These are phyloP conservation scores for Ferdinandea cuprea DNA, from an alignment of 2,888 invertebrate genomes.

Conservation along the genomic window DNA sequence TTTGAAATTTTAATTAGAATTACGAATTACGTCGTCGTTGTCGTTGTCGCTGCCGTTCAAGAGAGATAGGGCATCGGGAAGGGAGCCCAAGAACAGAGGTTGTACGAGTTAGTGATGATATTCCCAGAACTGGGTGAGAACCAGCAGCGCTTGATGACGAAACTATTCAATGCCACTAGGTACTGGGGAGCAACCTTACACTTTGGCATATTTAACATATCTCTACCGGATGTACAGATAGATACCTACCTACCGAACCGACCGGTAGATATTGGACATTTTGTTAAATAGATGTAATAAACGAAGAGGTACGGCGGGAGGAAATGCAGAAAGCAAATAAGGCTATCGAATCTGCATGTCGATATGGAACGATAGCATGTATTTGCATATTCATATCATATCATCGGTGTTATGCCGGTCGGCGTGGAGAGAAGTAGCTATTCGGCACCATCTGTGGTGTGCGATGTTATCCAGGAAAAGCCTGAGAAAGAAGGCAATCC, in stretches of 20 bases:
- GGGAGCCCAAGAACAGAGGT: neutral
- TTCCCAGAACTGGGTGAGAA: slow-evolving; percentile 25
- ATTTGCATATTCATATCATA: slow-evolving; percentile 61
- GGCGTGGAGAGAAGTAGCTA: slow-evolving; percentile 3
- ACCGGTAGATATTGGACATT: slow-evolving; percentile 32
- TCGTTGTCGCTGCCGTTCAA: too few relatives aligned
- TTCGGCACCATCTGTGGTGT: slow-evolving; percentile 19
- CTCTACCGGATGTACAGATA: slow-evolving; percentile 43
- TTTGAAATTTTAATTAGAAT: slow-evolving; percentile 72
- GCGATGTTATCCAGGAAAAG: neutral
- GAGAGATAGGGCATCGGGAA: too few relatives aligned
- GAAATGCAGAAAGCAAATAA: slow-evolving; percentile 49
- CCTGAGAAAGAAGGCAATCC: slow-evolving; percentile 14
- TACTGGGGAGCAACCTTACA: slow-evolving; percentile 24
- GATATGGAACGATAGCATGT: slow-evolving; percentile 33
- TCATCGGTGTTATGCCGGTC: neutral
- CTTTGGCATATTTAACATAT: slow-evolving; percentile 9
- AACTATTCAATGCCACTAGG: slow-evolving; percentile 19
- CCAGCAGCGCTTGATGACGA: neutral
- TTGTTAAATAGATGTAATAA: slow-evolving; percentile 43
- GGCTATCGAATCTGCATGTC: slow-evolving; percentile 38
- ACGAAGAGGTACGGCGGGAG: neutral
- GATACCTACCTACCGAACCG: too few relatives aligned
- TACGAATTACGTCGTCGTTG: slow-evolving; percentile 53
- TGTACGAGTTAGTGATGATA: neutral